These are phyloP conservation scores for Leucophenga montana DNA, from an alignment of 2,888 invertebrate genomes.

Conservation along the genomic window DNA sequence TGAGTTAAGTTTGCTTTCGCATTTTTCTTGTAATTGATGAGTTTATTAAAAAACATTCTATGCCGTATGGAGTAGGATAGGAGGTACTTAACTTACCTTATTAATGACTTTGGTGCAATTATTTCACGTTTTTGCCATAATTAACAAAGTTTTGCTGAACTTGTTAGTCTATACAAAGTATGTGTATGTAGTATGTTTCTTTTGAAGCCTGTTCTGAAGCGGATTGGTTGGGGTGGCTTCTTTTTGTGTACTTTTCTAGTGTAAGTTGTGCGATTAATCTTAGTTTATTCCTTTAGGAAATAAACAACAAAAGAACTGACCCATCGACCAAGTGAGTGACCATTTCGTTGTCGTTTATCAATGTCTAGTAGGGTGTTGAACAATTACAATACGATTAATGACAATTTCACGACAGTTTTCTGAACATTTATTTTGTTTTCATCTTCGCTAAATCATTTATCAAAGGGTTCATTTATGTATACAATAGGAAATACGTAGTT, in stretches of 20 bases:
- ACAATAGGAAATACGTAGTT: too few relatives aligned
- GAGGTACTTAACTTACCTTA: conserved; percentile 20
- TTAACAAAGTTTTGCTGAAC: conserved; percentile 21
- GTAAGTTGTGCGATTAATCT: conserved; percentile 5
- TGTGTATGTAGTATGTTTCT: too few relatives aligned
- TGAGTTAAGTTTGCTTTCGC: too few relatives aligned
- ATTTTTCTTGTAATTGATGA: conserved; percentile 19
- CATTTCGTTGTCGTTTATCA: conserved; percentile 14
- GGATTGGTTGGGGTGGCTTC: too few relatives aligned
- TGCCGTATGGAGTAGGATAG: too few relatives aligned
- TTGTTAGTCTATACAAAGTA: too few relatives aligned
- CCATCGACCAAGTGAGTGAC: background rate
- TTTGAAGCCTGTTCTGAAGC: too few relatives aligned
- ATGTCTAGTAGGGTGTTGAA: conserved; percentile 20
- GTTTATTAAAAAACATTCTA: conserved; percentile 23
- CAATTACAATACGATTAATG: conserved; percentile 28
- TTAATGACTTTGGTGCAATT: conserved; percentile 27
- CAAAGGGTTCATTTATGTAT: too few relatives aligned
- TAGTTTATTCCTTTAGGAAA: conserved; percentile 15
- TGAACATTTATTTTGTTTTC: conserved; percentile 19
- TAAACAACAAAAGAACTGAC: background rate
- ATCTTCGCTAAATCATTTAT: background rate
- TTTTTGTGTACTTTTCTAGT: too few relatives aligned
- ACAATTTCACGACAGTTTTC: conserved; percentile 26
- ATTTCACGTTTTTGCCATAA: conserved; percentile 23